phyloP scores from a whole-genome alignment of 2,797 vertebrate genomes.

The Halcyon smyrnensis region DNA sequence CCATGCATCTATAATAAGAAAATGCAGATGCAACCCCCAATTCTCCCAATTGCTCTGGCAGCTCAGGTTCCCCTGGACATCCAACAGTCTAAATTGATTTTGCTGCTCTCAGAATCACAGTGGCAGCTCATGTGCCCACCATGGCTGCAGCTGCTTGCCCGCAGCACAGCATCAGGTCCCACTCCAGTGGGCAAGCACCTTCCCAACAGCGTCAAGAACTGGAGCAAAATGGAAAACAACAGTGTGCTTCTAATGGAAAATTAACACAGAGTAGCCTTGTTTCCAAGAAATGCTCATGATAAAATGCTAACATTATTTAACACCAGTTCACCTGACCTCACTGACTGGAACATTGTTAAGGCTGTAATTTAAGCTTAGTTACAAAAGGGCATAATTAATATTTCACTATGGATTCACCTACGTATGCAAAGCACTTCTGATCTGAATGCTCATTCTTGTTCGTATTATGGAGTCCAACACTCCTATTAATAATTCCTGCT shows the following conservation, averaged over 20 bases:
- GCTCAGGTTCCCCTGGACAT: not conserved
- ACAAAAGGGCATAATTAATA: constrained; percentile 46
- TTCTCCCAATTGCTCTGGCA: not conserved
- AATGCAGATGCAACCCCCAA: not conserved
- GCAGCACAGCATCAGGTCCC: not conserved
- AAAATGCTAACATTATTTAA: not conserved
- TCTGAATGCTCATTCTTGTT: constrained; percentile 22
- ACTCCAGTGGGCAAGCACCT: accelerated
- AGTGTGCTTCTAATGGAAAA: not conserved
- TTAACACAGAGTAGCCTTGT: not conserved
- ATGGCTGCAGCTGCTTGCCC: not conserved
- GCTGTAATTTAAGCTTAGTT: constrained; percentile 12
- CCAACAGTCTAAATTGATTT: accelerated
- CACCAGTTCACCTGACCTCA: not conserved
- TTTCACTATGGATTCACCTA: not conserved
- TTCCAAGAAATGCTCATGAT: not conserved
- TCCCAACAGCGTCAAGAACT: not conserved
- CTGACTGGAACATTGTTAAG: constrained; percentile 27
- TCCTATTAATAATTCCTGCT: constrained; percentile 2
- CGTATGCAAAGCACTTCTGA: not conserved
- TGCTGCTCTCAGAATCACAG: not conserved
- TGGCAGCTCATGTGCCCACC: not conserved
- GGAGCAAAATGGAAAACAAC: not conserved
- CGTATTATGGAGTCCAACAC: not conserved
- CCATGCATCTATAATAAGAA: not conserved